These are phyloP conservation scores for Drosophila austrosaltans DNA, from an alignment of 2,888 invertebrate genomes.

Conservation along the genomic window DNA sequence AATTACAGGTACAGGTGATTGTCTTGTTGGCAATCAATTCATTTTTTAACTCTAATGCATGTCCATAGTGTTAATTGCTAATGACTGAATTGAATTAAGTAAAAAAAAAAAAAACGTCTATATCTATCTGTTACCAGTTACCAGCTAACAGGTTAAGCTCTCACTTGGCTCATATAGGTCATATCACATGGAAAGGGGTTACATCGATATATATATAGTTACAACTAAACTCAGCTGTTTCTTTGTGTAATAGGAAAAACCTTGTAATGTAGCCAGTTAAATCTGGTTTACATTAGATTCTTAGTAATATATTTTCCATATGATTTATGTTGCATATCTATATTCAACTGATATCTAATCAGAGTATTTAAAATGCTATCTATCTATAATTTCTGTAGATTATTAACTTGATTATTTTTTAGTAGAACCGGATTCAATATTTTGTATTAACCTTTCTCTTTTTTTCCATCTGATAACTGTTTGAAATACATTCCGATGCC, in stretches of 20 bases:
- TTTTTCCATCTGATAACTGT: too few species aligned
- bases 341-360: background rate
- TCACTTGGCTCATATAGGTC: slow-evolving; percentile 9
- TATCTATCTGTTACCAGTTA: slow-evolving; percentile 31
- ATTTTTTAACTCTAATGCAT: slow-evolving; percentile 30
- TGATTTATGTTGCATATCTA: background rate
- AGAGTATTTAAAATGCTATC: background rate
- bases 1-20: slow-evolving; percentile 40
- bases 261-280: slow-evolving; percentile 28
- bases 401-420: too few species aligned
- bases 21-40: slow-evolving; percentile 32
- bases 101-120: slow-evolving; percentile 26
- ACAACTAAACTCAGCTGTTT: slow-evolving; percentile 14
- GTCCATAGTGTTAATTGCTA: slow-evolving; percentile 48
- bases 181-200: background rate
- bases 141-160: background rate
- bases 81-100: slow-evolving; percentile 40
- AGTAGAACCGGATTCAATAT: too few species aligned
- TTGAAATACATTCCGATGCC: too few species aligned
- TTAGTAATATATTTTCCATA: background rate
- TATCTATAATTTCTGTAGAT: too few species aligned
- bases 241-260: slow-evolving; percentile 13
- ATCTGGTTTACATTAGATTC: slow-evolving; percentile 24
- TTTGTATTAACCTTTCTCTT: too few species aligned
- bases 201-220: background rate